Conservation (phyloP, 2,888 invertebrate genomes). For the Alentia gelatinosa region DNA sequence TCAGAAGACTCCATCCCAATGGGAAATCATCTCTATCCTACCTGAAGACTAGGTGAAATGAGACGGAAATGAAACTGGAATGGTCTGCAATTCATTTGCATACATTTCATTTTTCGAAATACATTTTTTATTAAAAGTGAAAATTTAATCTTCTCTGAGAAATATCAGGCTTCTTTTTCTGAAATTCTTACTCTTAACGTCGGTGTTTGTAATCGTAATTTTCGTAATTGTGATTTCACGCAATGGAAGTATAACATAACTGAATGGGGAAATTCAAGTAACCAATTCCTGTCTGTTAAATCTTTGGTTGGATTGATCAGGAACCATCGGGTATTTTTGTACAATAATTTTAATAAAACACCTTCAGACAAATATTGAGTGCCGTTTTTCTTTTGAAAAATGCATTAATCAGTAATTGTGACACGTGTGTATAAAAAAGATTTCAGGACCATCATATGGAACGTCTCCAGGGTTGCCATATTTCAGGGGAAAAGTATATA, state of each 20-base stretch:
- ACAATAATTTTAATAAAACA: conserved; percentile 42
- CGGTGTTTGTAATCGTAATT: not conserved
- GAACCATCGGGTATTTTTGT: conserved; percentile 36
- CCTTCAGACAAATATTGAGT: conserved; percentile 26
- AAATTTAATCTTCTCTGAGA: not conserved
- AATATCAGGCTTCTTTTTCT: not conserved
- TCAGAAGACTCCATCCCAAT: too few species aligned
- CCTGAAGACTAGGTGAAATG: too few species aligned
- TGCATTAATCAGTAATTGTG: too few species aligned
- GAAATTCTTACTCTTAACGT: not conserved
- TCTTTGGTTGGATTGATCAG: not conserved
- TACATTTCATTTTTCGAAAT: not conserved
- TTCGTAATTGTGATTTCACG: not conserved
- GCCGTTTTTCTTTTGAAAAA: not conserved
- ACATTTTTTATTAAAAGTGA: not conserved
- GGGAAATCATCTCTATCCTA: not conserved
- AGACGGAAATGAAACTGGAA: too few species aligned
- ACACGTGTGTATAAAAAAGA: too few species aligned
- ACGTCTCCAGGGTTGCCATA: too few species aligned
- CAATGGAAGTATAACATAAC: not conserved
- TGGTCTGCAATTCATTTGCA: not conserved
- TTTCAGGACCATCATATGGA: too few species aligned
- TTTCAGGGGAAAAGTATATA: too few species aligned
- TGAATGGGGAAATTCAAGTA: not conserved
- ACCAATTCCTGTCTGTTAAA: not conserved